Base-by-base conservation (phyloP, 2,797 vertebrate genomes). In the Lepus oiostolus region DNA sequence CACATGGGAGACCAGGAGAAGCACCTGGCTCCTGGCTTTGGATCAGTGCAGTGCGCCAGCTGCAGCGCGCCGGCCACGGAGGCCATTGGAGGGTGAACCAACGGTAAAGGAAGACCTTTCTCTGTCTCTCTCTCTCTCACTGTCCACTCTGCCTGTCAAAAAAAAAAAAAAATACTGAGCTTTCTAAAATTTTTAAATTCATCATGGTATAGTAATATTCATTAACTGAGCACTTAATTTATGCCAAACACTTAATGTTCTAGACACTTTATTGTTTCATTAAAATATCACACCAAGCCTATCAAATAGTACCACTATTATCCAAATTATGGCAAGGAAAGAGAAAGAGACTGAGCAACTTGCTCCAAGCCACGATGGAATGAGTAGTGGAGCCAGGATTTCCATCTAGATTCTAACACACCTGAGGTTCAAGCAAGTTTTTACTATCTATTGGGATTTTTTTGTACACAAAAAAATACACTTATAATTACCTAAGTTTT, bases 391-490 rank as follows among this genome's bases (percentile, higher is more conserved):
- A 79, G 54, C 19, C 82, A 74, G 5, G 70, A 77, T 88, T 91
- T 94, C 30, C 14, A 80, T 14, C 12, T n/a, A 30, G 14, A 79
- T 9, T 62, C n/a, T 71, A 47, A 83, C 17, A 83, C 22, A 88
- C 4, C 11, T n/a, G 30, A 85, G 14, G 4, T 58, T 63, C 38
- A 82, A 38, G 10, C 54, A 79, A 67, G 70, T 5, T 79, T 75
- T 75, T 80, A 87, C 90, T 85, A 62, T 67, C 47, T 58, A 3
- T 65, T 76, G 28, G 63, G 22, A 12, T 9, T 14, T 30, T 85
- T 92, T 65, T 79, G 54, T 83, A 28, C 77, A 54, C 42, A 88
- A 58, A 94, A 91, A 93, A 88, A 30, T 30, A 50, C 74, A 83
- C 42, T 85, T 77, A 65, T 0, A 67, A 88, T 90, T 81, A 52